These are phyloP conservation scores for Brachypteracias leptosomus DNA, from an alignment of 2,113 vertebrate species.

Conservation along the genomic window DNA sequence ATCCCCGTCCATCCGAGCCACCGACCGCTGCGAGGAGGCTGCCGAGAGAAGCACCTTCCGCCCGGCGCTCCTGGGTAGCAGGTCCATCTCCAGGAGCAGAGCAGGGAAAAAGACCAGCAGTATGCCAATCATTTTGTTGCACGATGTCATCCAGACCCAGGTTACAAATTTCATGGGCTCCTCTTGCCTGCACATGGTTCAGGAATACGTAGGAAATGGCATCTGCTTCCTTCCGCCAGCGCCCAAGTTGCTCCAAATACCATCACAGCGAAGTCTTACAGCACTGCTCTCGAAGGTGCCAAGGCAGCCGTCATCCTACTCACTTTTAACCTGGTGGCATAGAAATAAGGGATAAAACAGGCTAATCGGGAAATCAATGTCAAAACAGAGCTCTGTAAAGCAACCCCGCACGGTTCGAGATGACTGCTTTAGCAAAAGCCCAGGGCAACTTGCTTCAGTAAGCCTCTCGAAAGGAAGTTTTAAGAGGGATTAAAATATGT, in stretches of 20 bases:
- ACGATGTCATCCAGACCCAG: constrained; percentile 75
- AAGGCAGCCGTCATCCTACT: constrained; percentile 4
- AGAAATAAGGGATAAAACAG: constrained; percentile 39
- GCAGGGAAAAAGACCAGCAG: constrained; percentile 78
- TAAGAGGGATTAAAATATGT: neutral
- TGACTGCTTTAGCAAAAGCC: neutral
- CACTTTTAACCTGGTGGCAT: constrained; percentile 53
- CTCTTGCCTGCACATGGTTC: constrained; percentile 48
- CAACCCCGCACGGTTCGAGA: neutral
- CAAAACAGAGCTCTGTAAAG: neutral
- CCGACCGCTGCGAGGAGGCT: constrained; percentile 84
- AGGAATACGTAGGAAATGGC: neutral
- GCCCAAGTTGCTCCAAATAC: constrained; percentile 14
- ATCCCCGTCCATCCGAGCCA: constrained; percentile 97
- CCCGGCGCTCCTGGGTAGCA: constrained; percentile 71
- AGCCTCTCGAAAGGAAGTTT: neutral
- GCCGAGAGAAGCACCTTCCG: constrained; percentile 75
- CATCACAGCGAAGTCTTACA: constrained; percentile 27
- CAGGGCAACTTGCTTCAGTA: neutral
- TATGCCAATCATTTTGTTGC: constrained; percentile 83
- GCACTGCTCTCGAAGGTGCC: neutral
- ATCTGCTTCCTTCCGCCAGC: neutral
- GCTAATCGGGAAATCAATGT: neutral
- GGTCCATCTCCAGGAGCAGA: constrained; percentile 75
- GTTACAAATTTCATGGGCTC: constrained; percentile 41